Base-by-base conservation (phyloP, 2,797 vertebrate genomes). In the Craterocephalus amniculus region DNA sequence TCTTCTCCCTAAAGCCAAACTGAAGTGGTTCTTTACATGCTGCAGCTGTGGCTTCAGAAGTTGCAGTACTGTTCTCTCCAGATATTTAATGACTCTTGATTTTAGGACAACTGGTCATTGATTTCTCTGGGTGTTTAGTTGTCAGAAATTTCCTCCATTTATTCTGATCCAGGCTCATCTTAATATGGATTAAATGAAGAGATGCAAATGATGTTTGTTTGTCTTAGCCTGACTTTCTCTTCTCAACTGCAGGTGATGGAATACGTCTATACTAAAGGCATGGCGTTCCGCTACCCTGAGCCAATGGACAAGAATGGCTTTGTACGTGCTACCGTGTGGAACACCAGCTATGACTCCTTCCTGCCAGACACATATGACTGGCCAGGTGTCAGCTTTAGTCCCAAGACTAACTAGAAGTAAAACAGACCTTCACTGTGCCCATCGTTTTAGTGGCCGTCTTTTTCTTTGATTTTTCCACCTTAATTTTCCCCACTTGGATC, bases 271-370 rank as follows among this genome's bases (percentile, higher is more conserved):
- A 92, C 95, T 56, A 97, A 97, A 63, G 96, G 96, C 74, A 97
- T 99, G 96, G 97, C 98, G 0, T 99, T 99, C 87, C 95, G 94
- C 38, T 98, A 99, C 89, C 98, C 98, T 4, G 98, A 99, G 81
- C 98, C 97, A 0, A 2, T 91, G 60, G 95, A 98, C 89, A 99
- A 99, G 90, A 88, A 91, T n/a, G 32, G 70, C 0, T 95, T 96
- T 58, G 79, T 99, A 32, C 93, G 93, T 10, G 92, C 96, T 2
- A 96, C 94, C 63, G 84, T 96, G 20, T 99, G 97, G 97, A 88
- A 86, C 87, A 97, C 94, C 1, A 72, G 95, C 18, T 99, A 99
- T 0, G 97, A 98, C 60, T 99, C 96, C 74, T 95, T 99, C 86
- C 83, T 98, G 69, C 97, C 97, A 0, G 98, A 99, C 6, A 91